Evolutionary conservation across 2,113 vertebrate species (phyloP).

Genomic region (Campylorhamphus procurvoides): DNA sequence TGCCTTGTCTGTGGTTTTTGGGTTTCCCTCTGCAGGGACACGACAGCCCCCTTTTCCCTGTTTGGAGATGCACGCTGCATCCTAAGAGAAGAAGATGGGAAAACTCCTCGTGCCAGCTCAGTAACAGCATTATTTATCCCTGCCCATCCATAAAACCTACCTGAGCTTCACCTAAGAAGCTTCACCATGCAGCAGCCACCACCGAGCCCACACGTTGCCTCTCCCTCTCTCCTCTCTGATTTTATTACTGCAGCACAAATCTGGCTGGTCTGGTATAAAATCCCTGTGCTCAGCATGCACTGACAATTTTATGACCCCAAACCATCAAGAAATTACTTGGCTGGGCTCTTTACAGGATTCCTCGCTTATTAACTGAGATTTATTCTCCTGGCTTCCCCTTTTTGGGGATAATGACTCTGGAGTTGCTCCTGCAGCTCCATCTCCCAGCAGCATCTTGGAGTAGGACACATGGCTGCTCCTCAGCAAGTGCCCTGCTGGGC

Average conservation of each 20-base stretch:
- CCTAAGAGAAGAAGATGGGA: background rate
- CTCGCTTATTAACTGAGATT: background rate
- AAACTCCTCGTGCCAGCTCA: background rate
- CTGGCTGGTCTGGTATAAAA: background rate
- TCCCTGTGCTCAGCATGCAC: background rate
- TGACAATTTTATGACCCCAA: conserved; percentile 31
- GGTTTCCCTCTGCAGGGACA: conserved; percentile 66
- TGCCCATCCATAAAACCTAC: background rate
- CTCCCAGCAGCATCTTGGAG: background rate
- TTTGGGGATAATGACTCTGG: background rate
- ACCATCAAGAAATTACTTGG: conserved; percentile 20
- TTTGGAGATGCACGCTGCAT: background rate
- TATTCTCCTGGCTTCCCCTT: background rate
- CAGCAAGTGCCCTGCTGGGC: background rate
- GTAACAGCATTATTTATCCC: rapidly evolving
- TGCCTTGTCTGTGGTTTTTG: conserved; percentile 67
- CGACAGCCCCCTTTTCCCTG: background rate
- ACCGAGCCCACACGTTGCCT: background rate
- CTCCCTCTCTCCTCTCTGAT: background rate
- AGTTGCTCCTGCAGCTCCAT: background rate
- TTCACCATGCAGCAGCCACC: background rate
- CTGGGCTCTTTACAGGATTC: background rate
- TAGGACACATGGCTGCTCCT: background rate
- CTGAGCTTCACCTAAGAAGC: background rate
- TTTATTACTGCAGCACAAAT: background rate